Conservation (phyloP, 30 jellyfish, hydroid and myxozoan species). For the Calvadosia cruxmelitensis region DNA sequence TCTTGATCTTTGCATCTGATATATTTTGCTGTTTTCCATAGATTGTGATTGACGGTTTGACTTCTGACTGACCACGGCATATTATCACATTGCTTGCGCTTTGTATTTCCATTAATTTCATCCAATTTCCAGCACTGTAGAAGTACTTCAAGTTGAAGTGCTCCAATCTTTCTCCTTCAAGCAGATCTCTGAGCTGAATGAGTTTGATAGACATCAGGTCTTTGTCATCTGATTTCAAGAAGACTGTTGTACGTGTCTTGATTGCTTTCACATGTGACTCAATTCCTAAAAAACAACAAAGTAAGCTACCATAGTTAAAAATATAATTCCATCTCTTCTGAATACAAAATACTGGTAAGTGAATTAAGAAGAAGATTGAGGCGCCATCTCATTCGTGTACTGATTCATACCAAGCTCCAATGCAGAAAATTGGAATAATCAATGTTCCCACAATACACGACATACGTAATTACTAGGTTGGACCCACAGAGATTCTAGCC, state of each 20-base stretch:
- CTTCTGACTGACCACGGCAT: background rate
- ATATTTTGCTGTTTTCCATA: background rate
- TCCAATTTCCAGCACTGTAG: background rate
- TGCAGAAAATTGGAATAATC: no score
- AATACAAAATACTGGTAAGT: no score
- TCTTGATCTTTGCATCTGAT: background rate
- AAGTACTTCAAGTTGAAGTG: background rate
- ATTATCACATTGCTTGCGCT: background rate
- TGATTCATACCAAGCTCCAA: background rate
- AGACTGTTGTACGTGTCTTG: background rate
- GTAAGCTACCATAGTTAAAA: background rate
- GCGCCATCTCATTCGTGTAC: background rate
- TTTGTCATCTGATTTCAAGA: background rate
- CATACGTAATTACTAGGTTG: no score
- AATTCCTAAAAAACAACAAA: background rate
- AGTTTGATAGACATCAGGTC: background rate
- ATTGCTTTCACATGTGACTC: background rate
- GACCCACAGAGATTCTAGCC: no score
- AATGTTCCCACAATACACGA: no score
- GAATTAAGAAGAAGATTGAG: no score
- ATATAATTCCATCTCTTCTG: no score
- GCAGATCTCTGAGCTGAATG: background rate
- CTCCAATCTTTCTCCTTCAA: background rate
- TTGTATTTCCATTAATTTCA: background rate
- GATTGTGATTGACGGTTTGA: background rate